A percentile compares a stretch with the other conserved stretches of the same genome.
These are phyloP conservation scores for Callithrix jacchus DNA, from an alignment of 2,113 vertebrate genomes.

Conservation along the genomic window DNA sequence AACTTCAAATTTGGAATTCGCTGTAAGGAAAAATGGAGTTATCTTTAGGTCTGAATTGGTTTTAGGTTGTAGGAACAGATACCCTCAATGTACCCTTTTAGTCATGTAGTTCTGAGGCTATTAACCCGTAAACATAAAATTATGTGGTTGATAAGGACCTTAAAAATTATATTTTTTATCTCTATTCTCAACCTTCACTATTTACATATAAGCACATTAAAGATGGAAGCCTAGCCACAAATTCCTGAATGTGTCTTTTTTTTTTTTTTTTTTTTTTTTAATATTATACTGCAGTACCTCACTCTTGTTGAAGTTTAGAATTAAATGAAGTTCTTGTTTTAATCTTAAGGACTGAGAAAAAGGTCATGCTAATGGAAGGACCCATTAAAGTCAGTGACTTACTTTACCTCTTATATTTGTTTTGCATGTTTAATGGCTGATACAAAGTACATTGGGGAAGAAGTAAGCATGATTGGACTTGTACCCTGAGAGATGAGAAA, in stretches of 20 bases:
- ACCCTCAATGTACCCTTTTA: background rate
- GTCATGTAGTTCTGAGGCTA: background rate
- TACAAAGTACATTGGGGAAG: constrained; percentile 32
- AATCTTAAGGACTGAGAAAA: constrained; percentile 42
- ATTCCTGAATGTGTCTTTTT: background rate
- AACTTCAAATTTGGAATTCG: constrained; percentile 29
- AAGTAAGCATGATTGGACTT: constrained; percentile 52
- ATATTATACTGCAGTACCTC: background rate
- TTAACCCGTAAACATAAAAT: constrained; percentile 6
- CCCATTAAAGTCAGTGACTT: constrained; percentile 16
- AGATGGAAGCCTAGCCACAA: background rate
- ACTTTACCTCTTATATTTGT: constrained; percentile 54
- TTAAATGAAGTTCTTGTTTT: constrained; percentile 48
- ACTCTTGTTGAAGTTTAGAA: constrained; percentile 30
- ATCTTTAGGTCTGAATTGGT: background rate
- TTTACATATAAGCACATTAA: background rate
- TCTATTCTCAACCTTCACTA: background rate
- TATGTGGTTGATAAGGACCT: background rate
- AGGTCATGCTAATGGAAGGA: background rate
- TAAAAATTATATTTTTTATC: background rate
- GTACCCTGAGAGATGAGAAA: constrained; percentile 42
- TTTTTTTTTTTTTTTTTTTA: too few species aligned
- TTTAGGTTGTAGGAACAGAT: background rate
- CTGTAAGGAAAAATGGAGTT: constrained; percentile 1
- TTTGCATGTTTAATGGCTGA: constrained; percentile 46